Evolutionary conservation across 2,888 invertebrate species (phyloP), one percentile per base, ranked within the genome.

Genomic region (Actias luna): DNA sequence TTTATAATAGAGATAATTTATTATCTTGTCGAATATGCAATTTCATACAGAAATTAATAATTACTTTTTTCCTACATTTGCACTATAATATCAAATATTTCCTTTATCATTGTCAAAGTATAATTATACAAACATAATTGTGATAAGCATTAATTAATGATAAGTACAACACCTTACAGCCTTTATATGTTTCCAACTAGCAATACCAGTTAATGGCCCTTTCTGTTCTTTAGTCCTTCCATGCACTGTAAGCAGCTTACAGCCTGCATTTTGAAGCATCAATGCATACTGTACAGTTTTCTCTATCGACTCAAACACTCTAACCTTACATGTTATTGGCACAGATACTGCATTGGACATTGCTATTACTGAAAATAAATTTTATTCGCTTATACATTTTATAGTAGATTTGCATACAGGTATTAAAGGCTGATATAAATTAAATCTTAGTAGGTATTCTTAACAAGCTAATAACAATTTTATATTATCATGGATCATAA

Each of bases 241-340:
- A 92, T 99, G 99, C 27, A 99, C 97, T 8, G 99, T 98, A 36
- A 99, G 92, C 79, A 99, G 92, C 87, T 96, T 95, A 79, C 98
- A 97, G 33, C 99, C 98, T 60, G 99, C 97, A n/a, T 93, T 92
- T 89, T 99, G 99, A 69, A 99, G 88, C 98, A 99, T 98, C 87
- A 96, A 93, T 5, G 99, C 99, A 94, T 99, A 99, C 64, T 95
- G 88, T 22, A 99, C 94, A 0, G 99, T 98, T 84, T 96, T 97
- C 57, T 96, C 94, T 58, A 97, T 92, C 78, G 96, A 96, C 63
- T 97, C 95, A 91, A 98, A 99, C 67, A 99, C 94, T 72, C 99
- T 94, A 59, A 99, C 96, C 93, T 99, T 99, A 86, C 99, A 99
- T 18, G 99, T 98, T n/a, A 99, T 96, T 50, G 99, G 99, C 64